Conservation (phyloP, 2,113 vertebrate genomes). For the Ahaetulla prasina region DNA sequence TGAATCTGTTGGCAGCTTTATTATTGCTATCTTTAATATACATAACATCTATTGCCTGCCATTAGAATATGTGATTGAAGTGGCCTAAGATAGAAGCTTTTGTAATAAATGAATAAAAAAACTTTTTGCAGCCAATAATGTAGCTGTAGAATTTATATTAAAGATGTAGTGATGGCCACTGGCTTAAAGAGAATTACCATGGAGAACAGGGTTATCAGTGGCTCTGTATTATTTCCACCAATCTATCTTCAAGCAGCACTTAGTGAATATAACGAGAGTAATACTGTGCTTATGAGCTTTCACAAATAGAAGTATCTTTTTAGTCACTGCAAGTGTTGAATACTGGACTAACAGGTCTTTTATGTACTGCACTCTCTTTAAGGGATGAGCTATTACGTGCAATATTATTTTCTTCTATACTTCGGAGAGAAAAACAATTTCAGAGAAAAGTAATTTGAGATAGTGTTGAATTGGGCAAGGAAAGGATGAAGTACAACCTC, state of each 20-base stretch:
- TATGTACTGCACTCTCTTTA: background rate
- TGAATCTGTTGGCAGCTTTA: background rate
- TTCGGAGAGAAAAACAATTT: background rate
- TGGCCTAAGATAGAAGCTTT: background rate
- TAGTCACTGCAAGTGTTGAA: background rate
- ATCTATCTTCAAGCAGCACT: background rate
- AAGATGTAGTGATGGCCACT: background rate
- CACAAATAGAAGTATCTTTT: background rate
- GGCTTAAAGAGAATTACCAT: background rate
- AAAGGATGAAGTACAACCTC: background rate
- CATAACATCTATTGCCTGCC: background rate
- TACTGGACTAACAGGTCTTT: background rate
- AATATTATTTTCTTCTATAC: background rate
- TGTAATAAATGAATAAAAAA: background rate
- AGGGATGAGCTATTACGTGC: background rate
- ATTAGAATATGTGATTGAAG: background rate
- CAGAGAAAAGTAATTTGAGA: background rate
- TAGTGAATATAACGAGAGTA: background rate
- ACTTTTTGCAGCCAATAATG: background rate
- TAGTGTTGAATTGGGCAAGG: background rate
- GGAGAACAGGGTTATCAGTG: background rate
- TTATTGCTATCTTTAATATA: background rate
- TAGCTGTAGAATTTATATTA: background rate
- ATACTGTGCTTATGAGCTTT: background rate
- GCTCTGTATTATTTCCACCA: background rate